Base-by-base conservation (phyloP, 1,140 invertebrate species). In the Heliconius eleuchia region DNA sequence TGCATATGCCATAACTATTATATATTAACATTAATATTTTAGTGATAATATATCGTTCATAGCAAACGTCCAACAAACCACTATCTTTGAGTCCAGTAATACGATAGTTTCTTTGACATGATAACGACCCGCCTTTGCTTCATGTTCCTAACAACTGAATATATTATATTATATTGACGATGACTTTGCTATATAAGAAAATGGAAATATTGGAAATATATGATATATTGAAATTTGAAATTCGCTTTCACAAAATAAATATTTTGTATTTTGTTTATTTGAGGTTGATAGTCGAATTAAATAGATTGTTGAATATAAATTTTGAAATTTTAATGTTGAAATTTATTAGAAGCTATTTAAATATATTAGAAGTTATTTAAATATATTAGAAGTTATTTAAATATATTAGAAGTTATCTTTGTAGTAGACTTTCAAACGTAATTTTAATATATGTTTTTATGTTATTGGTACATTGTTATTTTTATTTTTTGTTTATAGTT, bases 81-180 rank as follows among this genome's bases (percentile, higher is more conserved):
- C 84, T 82, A 86, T 86, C 89, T 92, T 92, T 94, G 91, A 94
- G 87, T 87, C 83, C 82, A 82, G 90, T 91, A 92, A 94, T 88
- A 82, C 84, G 91, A 94, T 94, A 94, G 90, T 90, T 92, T 91
- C 91, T 92, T 94, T 92, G 92, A 94, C 88, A 91, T 92, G 91
- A 87, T 93, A 93, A 93, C 92, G 89, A 93, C 81, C 85, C 82
- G 87, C 85, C 88, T 87, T 70, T 66, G 70, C 70, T 77, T 88
- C 85, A 82, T 78, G 82, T 79, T 90, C 85, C 88, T 87, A 89
- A 89, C 88, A 85, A 87, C 86, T 86, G 88, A 91, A 92, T 92
- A 93, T 87, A 94, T 94, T 87, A 90, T 88, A 87, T 87, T 89
- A 73, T 88, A 87, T 88, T 87, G 86, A 84, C 82, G 84, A 83